Evolutionary conservation across 2,113 vertebrate species (phyloP).

Genomic region (Pelodiscus sinensis): DNA sequence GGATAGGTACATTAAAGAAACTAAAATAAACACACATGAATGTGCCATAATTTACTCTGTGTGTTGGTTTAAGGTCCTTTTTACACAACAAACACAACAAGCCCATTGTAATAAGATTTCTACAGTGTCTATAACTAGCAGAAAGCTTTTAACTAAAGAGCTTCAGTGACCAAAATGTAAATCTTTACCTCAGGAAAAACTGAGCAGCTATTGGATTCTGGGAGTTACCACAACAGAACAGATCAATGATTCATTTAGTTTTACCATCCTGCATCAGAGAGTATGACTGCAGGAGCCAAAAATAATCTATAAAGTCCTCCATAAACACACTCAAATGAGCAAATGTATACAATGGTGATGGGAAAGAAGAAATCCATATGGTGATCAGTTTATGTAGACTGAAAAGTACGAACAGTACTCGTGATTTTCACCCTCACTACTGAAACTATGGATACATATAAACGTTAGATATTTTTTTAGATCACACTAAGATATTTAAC

Average conservation of each 20-base stretch:
- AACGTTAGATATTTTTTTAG: neutral
- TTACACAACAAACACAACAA: neutral
- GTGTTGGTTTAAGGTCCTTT: neutral
- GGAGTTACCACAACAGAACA: neutral
- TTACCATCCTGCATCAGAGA: neutral
- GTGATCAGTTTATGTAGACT: neutral
- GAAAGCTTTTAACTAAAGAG: neutral
- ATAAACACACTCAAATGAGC: neutral
- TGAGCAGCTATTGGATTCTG: neutral
- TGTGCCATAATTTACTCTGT: neutral
- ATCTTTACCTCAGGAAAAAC: neutral
- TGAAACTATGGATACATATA: neutral
- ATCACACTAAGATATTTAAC: neutral
- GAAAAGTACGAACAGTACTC: neutral
- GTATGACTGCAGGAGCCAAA: neutral
- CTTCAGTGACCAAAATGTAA: neutral
- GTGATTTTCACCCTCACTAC: neutral
- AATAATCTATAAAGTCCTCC: neutral
- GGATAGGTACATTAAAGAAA: neutral
- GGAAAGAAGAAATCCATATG: neutral
- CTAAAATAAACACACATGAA: neutral
- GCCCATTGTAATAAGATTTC: neutral
- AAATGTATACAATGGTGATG: neutral
- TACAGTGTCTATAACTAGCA: neutral
- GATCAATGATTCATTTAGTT: neutral